phyloP scores from a whole-genome alignment of 2,113 vertebrate genomes.

The Malaclemys terrapin region DNA sequence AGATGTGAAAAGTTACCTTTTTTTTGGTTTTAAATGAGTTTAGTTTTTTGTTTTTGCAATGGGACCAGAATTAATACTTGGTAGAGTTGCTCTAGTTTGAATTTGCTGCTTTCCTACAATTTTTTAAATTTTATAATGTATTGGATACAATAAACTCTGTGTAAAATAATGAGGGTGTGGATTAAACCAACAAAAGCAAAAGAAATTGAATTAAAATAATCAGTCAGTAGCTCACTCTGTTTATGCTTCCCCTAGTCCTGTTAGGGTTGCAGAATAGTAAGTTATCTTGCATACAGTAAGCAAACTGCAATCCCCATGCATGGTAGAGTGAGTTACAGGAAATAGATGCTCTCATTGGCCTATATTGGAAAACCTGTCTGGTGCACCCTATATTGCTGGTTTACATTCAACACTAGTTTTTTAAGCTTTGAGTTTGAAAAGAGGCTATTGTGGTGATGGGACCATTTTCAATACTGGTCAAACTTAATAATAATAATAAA shows the following conservation, averaged over 20 bases:
- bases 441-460: constrained; percentile 3
- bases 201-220: constrained; percentile 8
- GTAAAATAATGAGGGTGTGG: constrained; percentile 79
- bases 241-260: not conserved
- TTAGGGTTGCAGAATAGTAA: not conserved
- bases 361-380: not conserved
- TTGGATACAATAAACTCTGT: constrained; percentile 86
- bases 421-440: not conserved
- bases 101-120: constrained; percentile 85
- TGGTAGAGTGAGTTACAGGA: not conserved
- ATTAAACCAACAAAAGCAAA: constrained; percentile 61
- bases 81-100: constrained; percentile 83
- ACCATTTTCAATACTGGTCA: constrained; percentile 40
- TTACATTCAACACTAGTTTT: not conserved
- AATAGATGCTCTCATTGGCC: not conserved
- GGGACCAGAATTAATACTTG: constrained; percentile 83
- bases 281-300: not conserved
- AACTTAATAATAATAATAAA: constrained; percentile 37
- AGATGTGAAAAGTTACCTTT: constrained; percentile 75
- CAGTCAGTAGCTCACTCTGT: rapidly evolving
- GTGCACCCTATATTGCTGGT: not conserved
- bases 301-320: not conserved
- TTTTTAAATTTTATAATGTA: constrained; percentile 87
- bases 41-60: constrained; percentile 71
- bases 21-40: constrained; percentile 74